Evolutionary conservation across 2,797 vertebrate species (phyloP).

Genomic region (Arrhamphus sclerolepis): DNA sequence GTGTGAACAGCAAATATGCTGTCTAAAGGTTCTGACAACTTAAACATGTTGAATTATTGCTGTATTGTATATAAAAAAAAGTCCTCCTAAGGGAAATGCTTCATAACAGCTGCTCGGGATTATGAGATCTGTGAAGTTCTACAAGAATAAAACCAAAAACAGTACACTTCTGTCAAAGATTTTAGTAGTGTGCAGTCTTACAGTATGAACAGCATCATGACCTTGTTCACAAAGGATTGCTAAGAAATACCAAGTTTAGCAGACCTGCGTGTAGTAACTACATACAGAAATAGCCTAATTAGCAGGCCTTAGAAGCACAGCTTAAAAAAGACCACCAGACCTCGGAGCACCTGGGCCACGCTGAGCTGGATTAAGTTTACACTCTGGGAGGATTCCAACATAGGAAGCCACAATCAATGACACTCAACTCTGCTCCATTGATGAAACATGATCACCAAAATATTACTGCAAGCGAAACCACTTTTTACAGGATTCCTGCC

Average conservation of each 20-base stretch:
- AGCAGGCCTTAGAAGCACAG: constrained; percentile 76
- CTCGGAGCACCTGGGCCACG: constrained; percentile 69
- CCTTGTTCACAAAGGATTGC: constrained; percentile 46
- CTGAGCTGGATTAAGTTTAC: constrained; percentile 78
- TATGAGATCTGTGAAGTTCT: not conserved
- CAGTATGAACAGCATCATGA: constrained; percentile 1
- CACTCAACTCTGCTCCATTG: constrained; percentile 28
- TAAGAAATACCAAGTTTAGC: constrained; percentile 70
- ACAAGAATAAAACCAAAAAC: not conserved
- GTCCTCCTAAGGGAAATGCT: too few relatives aligned
- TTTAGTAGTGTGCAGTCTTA: not conserved
- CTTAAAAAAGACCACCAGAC: constrained; percentile 79
- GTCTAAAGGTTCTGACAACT: constrained; percentile 10
- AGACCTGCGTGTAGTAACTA: constrained; percentile 58
- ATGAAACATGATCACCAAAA: constrained; percentile 30
- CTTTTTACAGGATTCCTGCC: not conserved
- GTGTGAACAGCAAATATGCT: constrained; percentile 18
- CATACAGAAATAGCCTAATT: constrained; percentile 82
- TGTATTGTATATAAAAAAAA: not conserved
- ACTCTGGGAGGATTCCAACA: constrained; percentile 52
- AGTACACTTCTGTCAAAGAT: not conserved
- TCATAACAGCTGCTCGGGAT: not conserved
- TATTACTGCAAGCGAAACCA: not conserved
- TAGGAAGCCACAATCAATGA: constrained; percentile 48
- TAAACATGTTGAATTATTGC: not conserved